Percentiles rank a stretch among this genome's conserved stretches.
phyloP scores from a whole-genome alignment of 2,113 vertebrate species.

The Aptenodytes forsteri region DNA sequence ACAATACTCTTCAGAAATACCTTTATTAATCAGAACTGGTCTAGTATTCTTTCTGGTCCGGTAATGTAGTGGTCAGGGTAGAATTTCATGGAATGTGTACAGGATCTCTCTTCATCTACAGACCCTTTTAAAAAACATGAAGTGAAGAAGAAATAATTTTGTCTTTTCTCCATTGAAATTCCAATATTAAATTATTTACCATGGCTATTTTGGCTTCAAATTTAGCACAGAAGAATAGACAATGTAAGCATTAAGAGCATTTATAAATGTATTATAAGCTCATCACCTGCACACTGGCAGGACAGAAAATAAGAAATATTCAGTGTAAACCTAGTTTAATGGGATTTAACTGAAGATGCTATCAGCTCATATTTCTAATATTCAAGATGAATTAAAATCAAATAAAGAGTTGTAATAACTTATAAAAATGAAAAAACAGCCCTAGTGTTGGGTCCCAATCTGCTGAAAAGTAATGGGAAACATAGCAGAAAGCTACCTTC shows the following conservation, averaged over 20 bases:
- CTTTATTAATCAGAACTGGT: neutral
- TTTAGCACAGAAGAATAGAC: neutral
- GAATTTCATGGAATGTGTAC: neutral
- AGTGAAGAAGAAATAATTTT: neutral
- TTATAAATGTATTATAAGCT: slow-evolving; percentile 48
- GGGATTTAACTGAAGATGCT: neutral
- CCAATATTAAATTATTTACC: neutral
- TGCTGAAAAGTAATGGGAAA: neutral
- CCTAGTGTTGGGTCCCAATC: neutral
- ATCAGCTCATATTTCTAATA: neutral
- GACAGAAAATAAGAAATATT: neutral
- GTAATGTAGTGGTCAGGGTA: neutral
- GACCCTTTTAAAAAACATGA: neutral
- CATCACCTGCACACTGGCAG: neutral
- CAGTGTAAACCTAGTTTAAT: slow-evolving; percentile 18
- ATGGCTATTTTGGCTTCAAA: neutral
- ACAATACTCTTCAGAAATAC: neutral
- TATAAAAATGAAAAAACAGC: neutral
- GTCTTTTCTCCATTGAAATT: neutral
- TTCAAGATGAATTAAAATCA: slow-evolving; percentile 32
- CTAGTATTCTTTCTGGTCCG: neutral
- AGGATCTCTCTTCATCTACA: neutral
- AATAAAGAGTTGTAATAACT: neutral
- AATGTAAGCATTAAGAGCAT: neutral
- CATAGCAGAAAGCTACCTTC: neutral